These are phyloP conservation scores for Oasisia sp. DNA, from an alignment of 2,888 invertebrate species.

Conservation along the genomic window DNA sequence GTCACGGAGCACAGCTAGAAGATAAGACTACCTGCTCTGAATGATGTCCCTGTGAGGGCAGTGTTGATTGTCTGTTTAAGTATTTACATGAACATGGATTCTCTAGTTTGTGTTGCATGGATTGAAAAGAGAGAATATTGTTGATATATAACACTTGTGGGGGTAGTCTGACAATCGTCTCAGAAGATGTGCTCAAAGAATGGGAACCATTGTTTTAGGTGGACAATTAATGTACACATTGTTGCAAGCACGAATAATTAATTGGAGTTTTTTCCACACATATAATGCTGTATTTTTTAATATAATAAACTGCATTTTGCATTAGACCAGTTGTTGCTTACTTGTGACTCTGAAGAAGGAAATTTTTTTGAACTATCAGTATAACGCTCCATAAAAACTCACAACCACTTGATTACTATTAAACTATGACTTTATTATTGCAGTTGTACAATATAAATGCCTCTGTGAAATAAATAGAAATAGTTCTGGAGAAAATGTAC, in stretches of 20 bases:
- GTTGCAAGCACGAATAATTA: background rate
- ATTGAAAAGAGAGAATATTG: too few species aligned
- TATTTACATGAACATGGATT: too few species aligned
- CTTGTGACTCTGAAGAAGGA: background rate
- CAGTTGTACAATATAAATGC: slow-evolving; percentile 5
- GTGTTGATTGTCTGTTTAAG: too few species aligned
- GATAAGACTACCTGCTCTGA: too few species aligned
- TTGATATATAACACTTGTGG: too few species aligned
- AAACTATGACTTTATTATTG: slow-evolving; percentile 1
- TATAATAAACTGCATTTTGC: background rate
- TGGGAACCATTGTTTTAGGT: background rate
- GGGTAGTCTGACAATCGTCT: too few species aligned
- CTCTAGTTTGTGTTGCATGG: too few species aligned
- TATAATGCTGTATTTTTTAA: slow-evolving; percentile 1
- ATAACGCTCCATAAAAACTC: background rate
- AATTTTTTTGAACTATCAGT: background rate
- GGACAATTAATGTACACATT: background rate
- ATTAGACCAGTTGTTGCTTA: background rate
- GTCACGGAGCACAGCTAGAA: too few species aligned
- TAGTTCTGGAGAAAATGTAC: background rate
- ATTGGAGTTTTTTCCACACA: background rate
- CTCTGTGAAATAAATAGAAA: slow-evolving; percentile 9
- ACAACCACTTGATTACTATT: background rate
- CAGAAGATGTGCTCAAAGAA: too few species aligned
- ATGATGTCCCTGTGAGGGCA: too few species aligned